Base-by-base conservation (phyloP, 2,888 invertebrate species). In the Drepana falcataria region DNA sequence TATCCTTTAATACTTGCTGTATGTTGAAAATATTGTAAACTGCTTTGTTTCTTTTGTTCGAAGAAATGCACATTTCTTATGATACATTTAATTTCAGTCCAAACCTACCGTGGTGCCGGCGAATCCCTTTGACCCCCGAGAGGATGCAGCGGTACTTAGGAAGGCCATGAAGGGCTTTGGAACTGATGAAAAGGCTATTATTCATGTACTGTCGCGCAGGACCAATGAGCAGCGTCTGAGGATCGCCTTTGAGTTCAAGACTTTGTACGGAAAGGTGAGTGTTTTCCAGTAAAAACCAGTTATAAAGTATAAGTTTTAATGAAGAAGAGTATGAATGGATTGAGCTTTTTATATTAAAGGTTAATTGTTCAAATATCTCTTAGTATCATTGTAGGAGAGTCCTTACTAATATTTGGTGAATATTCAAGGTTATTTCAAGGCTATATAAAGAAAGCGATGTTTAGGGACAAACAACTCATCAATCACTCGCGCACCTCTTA, bases 151-250 rank as follows among this genome's bases (percentile, higher is more conserved):
- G 66, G 88, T 94, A 2, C 91, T 97, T 35, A 93, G 97, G n/a
- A 95, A 95, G 71, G 97, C 97, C 0, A 97, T 97, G 97, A 97
- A 97, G 87, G 97, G 97, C 53, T 94, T 96, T 68, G 97, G 98
- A 41, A 98, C 98, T 0, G 96, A 98, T 79, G 98, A 98, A 80
- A 95, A 95, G 74, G 93, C 96, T 0, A 95, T 98, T 68, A 97
- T 98, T 57, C 94, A 95, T 67, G 94, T 98, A 7, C 91, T 99
- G 51, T 94, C 96, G 5, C 93, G 94, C 63, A 94, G 98, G 52
- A 95, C 95, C 63, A 97, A 98, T 75, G 93, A 93, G 40, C 98
- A 99, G 84, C 93, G 99, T 56, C 92, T 96, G 66, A 94, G 96
- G 74, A 96, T 98, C 68, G 93, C 95, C 35, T 92, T 93, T 35